Conservation (phyloP, 2,888 invertebrate genomes). For the Epinotia nisella region DNA sequence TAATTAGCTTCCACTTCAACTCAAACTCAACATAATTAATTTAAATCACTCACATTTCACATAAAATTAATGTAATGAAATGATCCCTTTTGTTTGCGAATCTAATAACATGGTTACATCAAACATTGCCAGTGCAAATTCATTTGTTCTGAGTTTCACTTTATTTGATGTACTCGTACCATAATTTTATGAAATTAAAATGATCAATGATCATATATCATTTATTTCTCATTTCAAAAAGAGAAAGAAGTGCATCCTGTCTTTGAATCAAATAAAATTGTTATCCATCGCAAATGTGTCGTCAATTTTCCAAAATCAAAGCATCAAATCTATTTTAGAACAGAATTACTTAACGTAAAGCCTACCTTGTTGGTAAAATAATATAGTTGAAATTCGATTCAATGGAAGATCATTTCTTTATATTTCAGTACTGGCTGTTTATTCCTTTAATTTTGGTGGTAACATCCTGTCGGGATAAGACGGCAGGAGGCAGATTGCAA, state of each 20-base stretch:
- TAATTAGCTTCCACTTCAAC: background rate
- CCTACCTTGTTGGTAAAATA: background rate
- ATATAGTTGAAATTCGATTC: background rate
- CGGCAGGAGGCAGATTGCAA: conserved; percentile 1
- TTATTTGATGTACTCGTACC: conserved; percentile 19
- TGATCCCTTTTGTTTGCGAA: conserved; percentile 1
- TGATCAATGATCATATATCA: conserved; percentile 26
- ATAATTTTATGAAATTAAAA: conserved; percentile 33
- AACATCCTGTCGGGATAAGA: conserved; percentile 33
- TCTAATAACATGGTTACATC: conserved; percentile 31
- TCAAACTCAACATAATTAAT: conserved; percentile 3
- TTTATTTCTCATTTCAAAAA: conserved; percentile 13
- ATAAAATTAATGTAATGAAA: conserved; percentile 9
- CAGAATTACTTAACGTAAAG: background rate
- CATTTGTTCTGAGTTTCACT: conserved; percentile 11
- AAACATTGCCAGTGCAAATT: background rate
- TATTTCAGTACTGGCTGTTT: conserved; percentile 4
- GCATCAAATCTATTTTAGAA: background rate
- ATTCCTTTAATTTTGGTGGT: conserved; percentile 13
- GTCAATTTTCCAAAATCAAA: conserved; percentile 12
- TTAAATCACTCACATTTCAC: conserved; percentile 15
- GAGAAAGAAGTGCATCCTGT: conserved; percentile 11
- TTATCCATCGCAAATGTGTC: conserved; percentile 20
- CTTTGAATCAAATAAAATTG: background rate
- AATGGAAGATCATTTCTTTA: background rate